Evolutionary conservation across 2,113 vertebrate genomes (phyloP).

Genomic region (Megaptera novaeangliae): DNA sequence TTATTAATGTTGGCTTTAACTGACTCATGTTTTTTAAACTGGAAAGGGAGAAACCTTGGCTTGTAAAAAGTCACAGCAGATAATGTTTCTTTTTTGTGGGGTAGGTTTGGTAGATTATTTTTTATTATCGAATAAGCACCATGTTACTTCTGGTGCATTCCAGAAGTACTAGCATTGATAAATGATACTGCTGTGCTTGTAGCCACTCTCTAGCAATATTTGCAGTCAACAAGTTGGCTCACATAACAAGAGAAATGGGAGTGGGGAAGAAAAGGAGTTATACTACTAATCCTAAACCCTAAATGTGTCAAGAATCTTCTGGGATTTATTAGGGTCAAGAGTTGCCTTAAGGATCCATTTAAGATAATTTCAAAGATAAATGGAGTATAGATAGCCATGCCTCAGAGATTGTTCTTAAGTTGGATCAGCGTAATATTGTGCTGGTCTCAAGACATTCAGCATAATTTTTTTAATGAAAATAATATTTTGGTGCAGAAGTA

Average conservation of each 20-base stretch:
- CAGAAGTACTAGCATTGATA: neutral
- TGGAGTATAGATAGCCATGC: neutral
- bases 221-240: neutral
- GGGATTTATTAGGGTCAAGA: neutral
- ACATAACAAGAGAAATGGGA: neutral
- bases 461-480: conserved; percentile 10
- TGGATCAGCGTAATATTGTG: neutral
- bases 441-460: neutral
- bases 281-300: neutral
- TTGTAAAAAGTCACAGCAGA: neutral
- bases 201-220: neutral
- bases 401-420: neutral
- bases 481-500: neutral
- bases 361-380: conserved; percentile 4
- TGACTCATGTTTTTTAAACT: neutral
- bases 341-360: neutral
- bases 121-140: neutral
- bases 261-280: neutral
- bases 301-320: conserved; percentile 20
- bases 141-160: neutral
- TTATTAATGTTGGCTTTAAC: neutral
- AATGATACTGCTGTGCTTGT: neutral
- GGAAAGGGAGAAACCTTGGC: neutral
- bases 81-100: neutral
- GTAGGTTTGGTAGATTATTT: neutral